Base-by-base conservation (phyloP, 2,888 invertebrate genomes). In the Saturnia japonica region DNA sequence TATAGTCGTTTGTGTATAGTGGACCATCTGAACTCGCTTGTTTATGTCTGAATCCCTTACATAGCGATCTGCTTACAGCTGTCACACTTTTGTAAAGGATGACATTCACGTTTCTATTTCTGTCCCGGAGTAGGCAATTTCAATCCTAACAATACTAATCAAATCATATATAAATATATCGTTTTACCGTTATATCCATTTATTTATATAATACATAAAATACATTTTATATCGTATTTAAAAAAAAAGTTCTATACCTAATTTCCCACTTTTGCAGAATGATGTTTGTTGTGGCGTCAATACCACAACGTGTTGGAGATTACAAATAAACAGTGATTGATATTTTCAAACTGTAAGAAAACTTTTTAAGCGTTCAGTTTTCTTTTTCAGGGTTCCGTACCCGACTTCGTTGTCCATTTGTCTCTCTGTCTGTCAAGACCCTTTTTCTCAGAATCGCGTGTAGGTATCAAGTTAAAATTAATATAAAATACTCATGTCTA, bases 61-160 rank as follows among this genome's bases (percentile, higher is more conserved):
- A 60, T 25, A 25, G 25, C 57, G 12, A 14, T 60, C 57, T 28
- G 57, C 57, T 25, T 60, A 25, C 57, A 60, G 12, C 14, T 60
- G 57, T 60, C 25, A 60, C 25, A 11, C 28, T 25, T 14, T 4
- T 28, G 28, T 60, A 60, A 60, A 9, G 14, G 28, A 60, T 28
- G 28, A 14, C 28, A 60, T 60, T 60, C 14, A 60, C 57, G 12
- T 60, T 60, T 60, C 14, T 60, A 60, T 60, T 28, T 60, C 57
- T 60, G 28, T 28, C 28, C 1, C 14, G 25, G 19, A 60, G 25
- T 60, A 28, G 14, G 14, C 14, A 60, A 60, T 60, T 25, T 60
- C 57, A 25, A 14, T 28, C 25, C 25, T 11, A 25, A 60, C 57
- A 60, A 60, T 60, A 28, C 25, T 3, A 28, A 14, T 60, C 19